phyloP scores from a whole-genome alignment of 2,113 vertebrate species.

The Syngnathus scovelli region DNA sequence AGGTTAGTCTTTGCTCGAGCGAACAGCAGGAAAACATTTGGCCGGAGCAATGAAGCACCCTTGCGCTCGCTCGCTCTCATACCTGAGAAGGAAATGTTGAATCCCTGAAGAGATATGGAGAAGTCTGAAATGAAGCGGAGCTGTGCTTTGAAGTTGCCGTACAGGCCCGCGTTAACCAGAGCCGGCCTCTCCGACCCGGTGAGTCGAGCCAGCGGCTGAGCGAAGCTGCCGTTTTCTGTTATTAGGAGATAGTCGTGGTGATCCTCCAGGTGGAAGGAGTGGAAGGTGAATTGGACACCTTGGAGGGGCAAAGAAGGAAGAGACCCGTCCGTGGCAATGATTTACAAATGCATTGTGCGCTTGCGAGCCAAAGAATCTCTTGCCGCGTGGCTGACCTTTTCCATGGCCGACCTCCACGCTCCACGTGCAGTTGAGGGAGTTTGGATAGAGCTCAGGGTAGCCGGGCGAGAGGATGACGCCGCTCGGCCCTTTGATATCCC shows the following conservation, averaged over 20 bases:
- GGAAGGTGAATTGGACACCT: slow-evolving; percentile 76
- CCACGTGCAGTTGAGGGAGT: slow-evolving; percentile 97
- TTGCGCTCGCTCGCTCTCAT: slow-evolving; percentile 1
- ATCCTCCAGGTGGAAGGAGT: slow-evolving; percentile 75
- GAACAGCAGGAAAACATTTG: slow-evolving; percentile 60
- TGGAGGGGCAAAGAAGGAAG: slow-evolving; percentile 16
- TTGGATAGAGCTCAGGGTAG: slow-evolving; percentile 91
- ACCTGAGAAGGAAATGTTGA: slow-evolving; percentile 76
- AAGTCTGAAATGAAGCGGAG: slow-evolving; percentile 78
- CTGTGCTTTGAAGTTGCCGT: slow-evolving; percentile 75
- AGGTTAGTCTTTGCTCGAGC: slow-evolving; percentile 54
- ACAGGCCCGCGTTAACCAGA: slow-evolving; percentile 69
- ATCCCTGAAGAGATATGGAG: slow-evolving; percentile 75
- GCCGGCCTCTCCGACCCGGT: slow-evolving; percentile 68
- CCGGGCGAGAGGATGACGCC: slow-evolving; percentile 94
- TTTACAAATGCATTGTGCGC: no score
- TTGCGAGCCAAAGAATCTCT: no score
- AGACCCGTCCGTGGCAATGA: no score
- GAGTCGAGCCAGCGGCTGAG: slow-evolving; percentile 70
- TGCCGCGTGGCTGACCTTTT: slow-evolving; percentile 56
- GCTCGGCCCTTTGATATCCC: slow-evolving; percentile 84
- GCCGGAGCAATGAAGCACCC: slow-evolving; percentile 12
- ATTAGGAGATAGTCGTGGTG: slow-evolving; percentile 76
- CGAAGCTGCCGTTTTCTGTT: slow-evolving; percentile 74
- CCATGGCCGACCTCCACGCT: slow-evolving; percentile 74